phyloP scores from a whole-genome alignment of 1,140 invertebrate genomes.

The Drosophila guanche region DNA sequence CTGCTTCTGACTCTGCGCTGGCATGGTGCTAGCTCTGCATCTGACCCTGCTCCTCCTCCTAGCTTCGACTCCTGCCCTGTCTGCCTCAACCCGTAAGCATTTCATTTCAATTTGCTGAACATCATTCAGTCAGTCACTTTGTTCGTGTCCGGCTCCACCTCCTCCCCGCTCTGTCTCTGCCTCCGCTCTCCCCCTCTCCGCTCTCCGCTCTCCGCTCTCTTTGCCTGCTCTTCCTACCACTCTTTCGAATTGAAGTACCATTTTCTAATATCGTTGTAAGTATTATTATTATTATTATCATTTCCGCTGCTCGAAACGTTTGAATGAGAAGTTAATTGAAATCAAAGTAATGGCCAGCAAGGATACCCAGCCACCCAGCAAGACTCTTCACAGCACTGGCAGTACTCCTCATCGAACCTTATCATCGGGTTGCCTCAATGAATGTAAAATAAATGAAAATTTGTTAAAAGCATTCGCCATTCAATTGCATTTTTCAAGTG shows the following conservation, averaged over 20 bases:
- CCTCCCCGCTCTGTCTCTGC: neutral
- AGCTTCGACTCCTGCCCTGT: too few relatives aligned
- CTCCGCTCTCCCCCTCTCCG: neutral
- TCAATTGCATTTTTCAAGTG: conserved; percentile 72
- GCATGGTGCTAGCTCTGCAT: too few relatives aligned
- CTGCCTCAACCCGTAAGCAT: conserved; percentile 44
- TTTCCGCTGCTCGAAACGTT: conserved; percentile 54
- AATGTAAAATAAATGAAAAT: conserved; percentile 80
- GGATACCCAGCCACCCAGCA: conserved; percentile 8
- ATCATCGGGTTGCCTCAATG: conserved; percentile 65
- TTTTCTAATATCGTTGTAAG: conserved; percentile 75
- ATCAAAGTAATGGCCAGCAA: conserved; percentile 73
- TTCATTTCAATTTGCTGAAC: conserved; percentile 71
- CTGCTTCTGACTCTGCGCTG: too few relatives aligned
- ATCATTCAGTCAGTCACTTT: conserved; percentile 57
- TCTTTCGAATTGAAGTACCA: conserved; percentile 48
- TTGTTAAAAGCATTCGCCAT: conserved; percentile 68
- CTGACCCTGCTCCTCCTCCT: too few relatives aligned
- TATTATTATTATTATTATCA: conserved; percentile 80
- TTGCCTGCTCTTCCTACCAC: conserved; percentile 9
- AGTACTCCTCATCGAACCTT: conserved; percentile 35
- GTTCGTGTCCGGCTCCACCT: neutral
- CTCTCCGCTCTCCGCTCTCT: neutral
- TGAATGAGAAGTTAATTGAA: conserved; percentile 82
- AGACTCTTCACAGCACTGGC: neutral